Conservation (phyloP, 2,113 vertebrate species). For the Urocitellus parryii region DNA sequence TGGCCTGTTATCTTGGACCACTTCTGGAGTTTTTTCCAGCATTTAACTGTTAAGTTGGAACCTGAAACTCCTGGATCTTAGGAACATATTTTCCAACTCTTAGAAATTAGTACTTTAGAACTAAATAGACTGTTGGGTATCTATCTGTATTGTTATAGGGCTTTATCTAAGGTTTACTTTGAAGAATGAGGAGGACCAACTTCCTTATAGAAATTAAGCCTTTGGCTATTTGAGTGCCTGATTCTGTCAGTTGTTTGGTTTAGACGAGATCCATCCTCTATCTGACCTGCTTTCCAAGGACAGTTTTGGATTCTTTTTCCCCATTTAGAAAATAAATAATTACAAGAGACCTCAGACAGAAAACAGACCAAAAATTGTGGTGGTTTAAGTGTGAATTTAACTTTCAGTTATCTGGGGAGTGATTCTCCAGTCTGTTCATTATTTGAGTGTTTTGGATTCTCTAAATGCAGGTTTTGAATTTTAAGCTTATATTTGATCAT, state of each 20-base stretch:
- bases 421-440: slow-evolving; percentile 40
- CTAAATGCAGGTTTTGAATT: background rate
- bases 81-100: background rate
- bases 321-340: background rate
- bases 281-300: background rate
- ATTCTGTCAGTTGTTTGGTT: background rate
- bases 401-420: slow-evolving; percentile 3
- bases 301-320: background rate
- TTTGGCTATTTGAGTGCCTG: background rate
- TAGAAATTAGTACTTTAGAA: slow-evolving; percentile 33
- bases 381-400: slow-evolving; percentile 17
- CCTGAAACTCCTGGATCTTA: background rate
- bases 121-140: background rate
- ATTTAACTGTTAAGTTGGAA: slow-evolving; percentile 16
- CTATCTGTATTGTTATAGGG: background rate
- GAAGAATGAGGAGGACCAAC: background rate
- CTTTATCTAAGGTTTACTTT: background rate
- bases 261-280: background rate
- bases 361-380: slow-evolving; percentile 2
- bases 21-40: slow-evolving; percentile 1
- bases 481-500: no score
- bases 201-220: background rate
- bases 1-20: background rate
- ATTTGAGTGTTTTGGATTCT: slow-evolving; percentile 32
- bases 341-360: background rate